Conservation (phyloP, 2,888 invertebrate genomes). For the Tenthredo distinguenda region DNA sequence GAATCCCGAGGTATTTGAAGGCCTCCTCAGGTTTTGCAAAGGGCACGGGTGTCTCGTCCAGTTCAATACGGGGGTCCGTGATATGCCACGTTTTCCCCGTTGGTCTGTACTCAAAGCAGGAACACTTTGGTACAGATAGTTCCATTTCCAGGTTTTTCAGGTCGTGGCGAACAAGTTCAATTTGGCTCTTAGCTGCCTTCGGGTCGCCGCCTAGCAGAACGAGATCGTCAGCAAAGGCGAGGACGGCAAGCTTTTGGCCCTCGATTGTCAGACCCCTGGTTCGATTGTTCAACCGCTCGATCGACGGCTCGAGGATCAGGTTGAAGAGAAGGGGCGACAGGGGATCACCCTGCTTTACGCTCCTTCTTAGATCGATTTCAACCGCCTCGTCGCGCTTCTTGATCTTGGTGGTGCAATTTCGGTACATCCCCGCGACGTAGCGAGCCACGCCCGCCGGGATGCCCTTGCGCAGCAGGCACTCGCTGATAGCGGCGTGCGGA, state of each 20-base stretch:
- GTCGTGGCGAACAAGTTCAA: background rate
- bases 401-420: slow-evolving; percentile 63
- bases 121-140: slow-evolving; percentile 50
- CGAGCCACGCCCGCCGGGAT: slow-evolving; percentile 65
- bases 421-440: slow-evolving; percentile 70
- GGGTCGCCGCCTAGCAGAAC: slow-evolving; percentile 53
- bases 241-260: background rate
- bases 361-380: slow-evolving; percentile 51
- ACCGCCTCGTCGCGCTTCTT: slow-evolving; percentile 18
- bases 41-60: background rate
- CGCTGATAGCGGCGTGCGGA: slow-evolving; percentile 64
- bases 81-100: slow-evolving; percentile 52
- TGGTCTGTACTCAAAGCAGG: background rate
- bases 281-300: background rate
- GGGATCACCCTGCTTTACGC: slow-evolving; percentile 62
- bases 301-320: slow-evolving; percentile 53
- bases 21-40: background rate
- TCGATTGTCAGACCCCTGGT: slow-evolving; percentile 54
- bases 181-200: slow-evolving; percentile 19
- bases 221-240: slow-evolving; percentile 60
- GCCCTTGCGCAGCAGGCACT: slow-evolving; percentile 68
- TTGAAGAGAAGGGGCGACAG: slow-evolving; percentile 60
- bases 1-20: background rate
- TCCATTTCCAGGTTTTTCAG: slow-evolving; percentile 47
- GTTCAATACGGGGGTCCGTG: slow-evolving; percentile 3